Evolutionary conservation across 2,888 invertebrate genomes (phyloP).

Genomic region (Deroplatys truncata): DNA sequence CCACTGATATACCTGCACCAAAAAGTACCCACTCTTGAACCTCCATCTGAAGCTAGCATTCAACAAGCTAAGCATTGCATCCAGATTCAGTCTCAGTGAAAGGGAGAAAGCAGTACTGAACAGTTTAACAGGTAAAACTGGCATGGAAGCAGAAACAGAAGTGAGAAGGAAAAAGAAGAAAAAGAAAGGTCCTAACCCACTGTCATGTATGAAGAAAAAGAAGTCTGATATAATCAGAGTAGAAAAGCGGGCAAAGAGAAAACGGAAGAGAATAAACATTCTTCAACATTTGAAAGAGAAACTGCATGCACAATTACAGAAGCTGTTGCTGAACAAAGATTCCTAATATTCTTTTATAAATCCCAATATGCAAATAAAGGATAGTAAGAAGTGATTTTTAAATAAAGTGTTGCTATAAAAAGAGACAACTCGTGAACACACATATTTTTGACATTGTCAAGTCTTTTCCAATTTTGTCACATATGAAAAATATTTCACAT

Average conservation of each 20-base stretch:
- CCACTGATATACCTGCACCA: constrained; percentile 82
- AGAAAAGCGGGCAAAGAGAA: constrained; percentile 40
- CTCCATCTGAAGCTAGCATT: constrained; percentile 67
- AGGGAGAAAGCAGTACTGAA: constrained; percentile 55
- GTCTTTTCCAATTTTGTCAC: too few species aligned
- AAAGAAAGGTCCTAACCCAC: constrained; percentile 74
- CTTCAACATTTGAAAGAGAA: constrained; percentile 59
- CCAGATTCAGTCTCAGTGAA: constrained; percentile 51
- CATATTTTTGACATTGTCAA: too few species aligned
- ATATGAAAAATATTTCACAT: too few species aligned
- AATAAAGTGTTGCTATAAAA: too few species aligned
- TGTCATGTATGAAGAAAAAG: constrained; percentile 75
- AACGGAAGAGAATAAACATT: constrained; percentile 53
- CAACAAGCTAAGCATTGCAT: constrained; percentile 55
- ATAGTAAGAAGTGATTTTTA: too few species aligned
- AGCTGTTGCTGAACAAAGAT: background rate
- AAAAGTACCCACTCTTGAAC: constrained; percentile 80
- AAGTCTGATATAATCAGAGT: constrained; percentile 32
- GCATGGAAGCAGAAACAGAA: constrained; percentile 43
- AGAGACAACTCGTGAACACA: too few species aligned
- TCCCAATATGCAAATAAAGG: background rate
- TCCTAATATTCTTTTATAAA: background rate
- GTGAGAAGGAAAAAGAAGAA: constrained; percentile 44
- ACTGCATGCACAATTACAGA: constrained; percentile 38
- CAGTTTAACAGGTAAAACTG: constrained; percentile 58